Percentiles rank a stretch among this genome's conserved stretches.
Conservation (phyloP, 2,797 vertebrate genomes). For the Aulostomus chinensis region DNA sequence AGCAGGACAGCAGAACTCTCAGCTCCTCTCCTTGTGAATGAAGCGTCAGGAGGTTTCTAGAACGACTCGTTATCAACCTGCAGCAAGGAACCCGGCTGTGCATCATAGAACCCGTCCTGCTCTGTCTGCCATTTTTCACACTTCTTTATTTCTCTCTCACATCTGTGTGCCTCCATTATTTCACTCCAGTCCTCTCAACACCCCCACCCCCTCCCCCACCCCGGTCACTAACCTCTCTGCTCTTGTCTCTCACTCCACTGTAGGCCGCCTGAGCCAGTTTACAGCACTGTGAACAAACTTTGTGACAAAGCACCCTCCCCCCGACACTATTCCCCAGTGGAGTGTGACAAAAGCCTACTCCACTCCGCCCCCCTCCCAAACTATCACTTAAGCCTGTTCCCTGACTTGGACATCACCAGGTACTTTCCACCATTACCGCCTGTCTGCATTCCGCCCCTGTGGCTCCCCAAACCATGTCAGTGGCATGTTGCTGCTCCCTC, state of each 20-base stretch:
- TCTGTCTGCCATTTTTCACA: neutral
- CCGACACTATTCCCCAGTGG: conserved; percentile 93
- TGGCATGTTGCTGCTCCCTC: conserved; percentile 1
- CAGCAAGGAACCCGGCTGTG: neutral
- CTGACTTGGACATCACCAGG: conserved; percentile 95
- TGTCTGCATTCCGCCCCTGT: neutral
- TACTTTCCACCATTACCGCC: conserved; percentile 72
- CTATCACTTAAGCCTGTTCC: conserved; percentile 95
- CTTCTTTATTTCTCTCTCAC: neutral
- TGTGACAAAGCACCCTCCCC: conserved; percentile 95
- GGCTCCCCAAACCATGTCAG: neutral
- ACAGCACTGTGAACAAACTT: conserved; percentile 99
- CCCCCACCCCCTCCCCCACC: neutral
- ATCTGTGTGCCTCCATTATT: neutral
- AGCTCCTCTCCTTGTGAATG: no score
- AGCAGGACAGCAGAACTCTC: no score
- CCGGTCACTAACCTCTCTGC: conserved; percentile 76
- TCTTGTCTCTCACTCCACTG: conserved; percentile 79
- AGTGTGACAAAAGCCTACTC: conserved; percentile 96
- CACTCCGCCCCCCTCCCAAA: conserved; percentile 92
- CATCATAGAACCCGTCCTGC: neutral
- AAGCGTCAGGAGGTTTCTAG: no score
- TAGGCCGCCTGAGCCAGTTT: conserved; percentile 98
- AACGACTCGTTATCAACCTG: no score
- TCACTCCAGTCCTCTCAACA: neutral